phyloP scores from a whole-genome alignment of 2,888 invertebrate genomes.

The Limnephilus lunatus region DNA sequence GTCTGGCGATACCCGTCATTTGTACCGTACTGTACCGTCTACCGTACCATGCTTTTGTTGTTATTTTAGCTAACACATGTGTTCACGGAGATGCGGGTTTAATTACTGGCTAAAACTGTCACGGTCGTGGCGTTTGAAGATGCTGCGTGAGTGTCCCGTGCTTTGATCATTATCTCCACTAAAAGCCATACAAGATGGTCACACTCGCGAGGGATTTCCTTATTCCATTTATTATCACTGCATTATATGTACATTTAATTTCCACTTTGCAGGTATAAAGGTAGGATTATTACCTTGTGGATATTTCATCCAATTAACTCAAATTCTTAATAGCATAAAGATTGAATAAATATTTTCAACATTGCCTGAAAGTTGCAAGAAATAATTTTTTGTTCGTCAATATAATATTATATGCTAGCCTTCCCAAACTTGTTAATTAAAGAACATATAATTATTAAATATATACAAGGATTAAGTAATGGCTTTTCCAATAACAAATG shows the following conservation, averaged over 20 bases:
- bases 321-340: neutral
- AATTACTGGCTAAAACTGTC: slow-evolving; percentile 31
- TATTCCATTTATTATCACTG: neutral
- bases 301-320: neutral
- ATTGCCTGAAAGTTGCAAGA: neutral
- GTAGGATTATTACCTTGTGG: too few relatives aligned
- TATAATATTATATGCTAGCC: too few relatives aligned
- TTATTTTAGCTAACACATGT: slow-evolving; percentile 28
- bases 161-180: neutral
- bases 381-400: too few relatives aligned
- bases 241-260: neutral
- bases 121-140: neutral
- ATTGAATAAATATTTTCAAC: neutral
- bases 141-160: neutral
- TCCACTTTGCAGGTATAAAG: too few relatives aligned
- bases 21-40: neutral
- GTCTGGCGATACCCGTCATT: slow-evolving; percentile 21
- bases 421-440: too few relatives aligned
- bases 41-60: neutral
- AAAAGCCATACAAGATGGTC: neutral
- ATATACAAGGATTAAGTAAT: too few relatives aligned
- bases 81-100: slow-evolving; percentile 25
- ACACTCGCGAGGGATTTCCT: neutral
- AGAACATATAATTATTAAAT: too few relatives aligned
- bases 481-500: too few relatives aligned